phyloP scores from a whole-genome alignment of 1,140 invertebrate genomes.

The Papilio xuthus region DNA sequence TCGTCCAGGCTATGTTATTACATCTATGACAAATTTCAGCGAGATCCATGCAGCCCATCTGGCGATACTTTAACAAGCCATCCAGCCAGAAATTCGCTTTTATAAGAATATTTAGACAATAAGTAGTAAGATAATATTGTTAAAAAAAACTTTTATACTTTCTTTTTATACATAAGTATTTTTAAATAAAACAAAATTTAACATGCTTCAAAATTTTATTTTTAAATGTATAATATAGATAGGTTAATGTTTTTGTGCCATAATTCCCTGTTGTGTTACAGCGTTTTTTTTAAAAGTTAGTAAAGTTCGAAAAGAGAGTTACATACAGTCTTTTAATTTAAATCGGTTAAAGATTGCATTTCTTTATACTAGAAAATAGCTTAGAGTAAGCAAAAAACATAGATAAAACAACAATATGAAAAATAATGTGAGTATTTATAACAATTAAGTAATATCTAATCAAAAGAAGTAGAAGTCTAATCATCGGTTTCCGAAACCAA shows the following conservation, averaged over 20 bases:
- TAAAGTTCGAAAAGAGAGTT: neutral
- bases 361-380: constrained; percentile 15
- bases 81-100: too few species aligned
- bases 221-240: neutral
- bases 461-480: neutral
- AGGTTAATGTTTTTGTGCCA: constrained; percentile 3
- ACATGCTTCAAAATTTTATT: neutral
- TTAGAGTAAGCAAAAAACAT: neutral
- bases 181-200: constrained; percentile 3
- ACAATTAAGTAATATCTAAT: neutral
- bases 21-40: too few species aligned
- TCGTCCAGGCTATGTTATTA: too few species aligned
- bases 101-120: too few species aligned
- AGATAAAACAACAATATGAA: neutral
- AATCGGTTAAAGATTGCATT: neutral
- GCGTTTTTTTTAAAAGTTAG: neutral
- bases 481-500: too few species aligned
- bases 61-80: too few species aligned
- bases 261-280: neutral
- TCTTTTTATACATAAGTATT: neutral
- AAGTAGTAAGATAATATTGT: neutral
- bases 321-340: neutral
- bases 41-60: too few species aligned
- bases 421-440: neutral
- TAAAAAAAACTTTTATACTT: neutral